These are phyloP conservation scores for Drosophila pruinosa DNA, from an alignment of 1,140 invertebrate genomes.

Conservation along the genomic window DNA sequence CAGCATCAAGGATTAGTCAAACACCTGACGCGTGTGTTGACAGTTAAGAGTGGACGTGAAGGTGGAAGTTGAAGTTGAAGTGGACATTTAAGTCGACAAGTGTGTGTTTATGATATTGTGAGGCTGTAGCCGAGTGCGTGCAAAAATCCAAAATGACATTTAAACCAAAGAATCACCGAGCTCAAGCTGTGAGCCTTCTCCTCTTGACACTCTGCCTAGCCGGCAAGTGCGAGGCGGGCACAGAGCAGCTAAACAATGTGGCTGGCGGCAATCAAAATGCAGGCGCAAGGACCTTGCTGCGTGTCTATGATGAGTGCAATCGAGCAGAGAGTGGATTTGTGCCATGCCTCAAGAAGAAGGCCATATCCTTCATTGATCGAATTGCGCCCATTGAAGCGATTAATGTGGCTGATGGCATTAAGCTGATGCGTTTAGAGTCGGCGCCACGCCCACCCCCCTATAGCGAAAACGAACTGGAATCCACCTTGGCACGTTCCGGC, in stretches of 20 bases:
- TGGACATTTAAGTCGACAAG: conserved; percentile 7
- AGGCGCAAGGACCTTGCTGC: conserved; percentile 84
- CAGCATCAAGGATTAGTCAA: conserved; percentile 41
- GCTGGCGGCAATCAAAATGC: conserved; percentile 60
- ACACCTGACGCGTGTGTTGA: conserved; percentile 36
- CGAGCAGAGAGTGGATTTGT: conserved; percentile 85
- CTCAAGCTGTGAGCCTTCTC: conserved; percentile 43
- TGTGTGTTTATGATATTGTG: conserved; percentile 7
- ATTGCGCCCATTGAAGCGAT: conserved; percentile 88
- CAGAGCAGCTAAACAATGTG: conserved; percentile 60
- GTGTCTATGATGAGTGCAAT: conserved; percentile 87
- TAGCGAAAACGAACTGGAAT: conserved; percentile 87
- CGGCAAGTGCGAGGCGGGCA: conserved; percentile 56
- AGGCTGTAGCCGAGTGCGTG: conserved; percentile 18
- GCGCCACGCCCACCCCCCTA: conserved; percentile 63
- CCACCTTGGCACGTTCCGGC: conserved; percentile 85
- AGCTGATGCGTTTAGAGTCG: conserved; percentile 85
- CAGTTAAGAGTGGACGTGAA: conserved; percentile 27
- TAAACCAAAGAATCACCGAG: conserved; percentile 40
- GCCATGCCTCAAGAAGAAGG: conserved; percentile 91
- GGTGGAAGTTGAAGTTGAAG: no score
- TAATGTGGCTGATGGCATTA: conserved; percentile 86
- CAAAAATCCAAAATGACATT: conserved; percentile 52
- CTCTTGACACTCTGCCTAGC: conserved; percentile 43
- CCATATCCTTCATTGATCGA: conserved; percentile 89